Evolutionary conservation across 2,888 invertebrate species (phyloP), one percentile per base, ranked within the genome.

Genomic region (Drosophila kambysellisi): DNA sequence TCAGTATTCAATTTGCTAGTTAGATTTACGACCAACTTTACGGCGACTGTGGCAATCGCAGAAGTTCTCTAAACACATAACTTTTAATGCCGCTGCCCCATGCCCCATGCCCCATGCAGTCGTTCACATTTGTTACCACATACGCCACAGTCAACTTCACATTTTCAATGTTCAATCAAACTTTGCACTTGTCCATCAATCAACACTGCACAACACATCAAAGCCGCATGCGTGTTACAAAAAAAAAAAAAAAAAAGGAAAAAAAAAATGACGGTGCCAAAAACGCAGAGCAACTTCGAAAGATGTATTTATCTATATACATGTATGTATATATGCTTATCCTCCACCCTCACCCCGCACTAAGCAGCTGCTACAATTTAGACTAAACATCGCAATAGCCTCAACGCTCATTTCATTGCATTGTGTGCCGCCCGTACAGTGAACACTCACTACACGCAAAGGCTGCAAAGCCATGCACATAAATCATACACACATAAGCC

Each of bases 121-220:
- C 46, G 20, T 15, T 29, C 61, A 56, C 54, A 51, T 39, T 30
- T 35, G 33, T 64, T 58, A 61, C 61, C 74, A 59, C 72, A 46
- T 25, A 62, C 51, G 35, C 25, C 57, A 48, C 50, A 35, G 20
- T 30, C 32, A 39, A 41, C n/a, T 30, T n/a, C 11, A 33, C 56
- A 37, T 32, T 63, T 70, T 54, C 71, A 51, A 80, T 70, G 82
- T 87, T 89, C 84, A 87, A 84, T 84, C 84, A 84, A 84, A 84
- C 82, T 83, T 87, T 70, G 88, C 88, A 83, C 74, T 68, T 67
- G 69, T 64, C 89, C 76, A 87, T 84, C 84, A 70, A 87, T 84
- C 84, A 84, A 57, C 89, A 73, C 66, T 39, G 63, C 25, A 52
- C 56, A 74, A 68, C 87, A 84, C 84, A 84, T 84, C 84, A 89